Base-by-base conservation (phyloP, 2,888 invertebrate genomes). In the Oscheius sp. region DNA sequence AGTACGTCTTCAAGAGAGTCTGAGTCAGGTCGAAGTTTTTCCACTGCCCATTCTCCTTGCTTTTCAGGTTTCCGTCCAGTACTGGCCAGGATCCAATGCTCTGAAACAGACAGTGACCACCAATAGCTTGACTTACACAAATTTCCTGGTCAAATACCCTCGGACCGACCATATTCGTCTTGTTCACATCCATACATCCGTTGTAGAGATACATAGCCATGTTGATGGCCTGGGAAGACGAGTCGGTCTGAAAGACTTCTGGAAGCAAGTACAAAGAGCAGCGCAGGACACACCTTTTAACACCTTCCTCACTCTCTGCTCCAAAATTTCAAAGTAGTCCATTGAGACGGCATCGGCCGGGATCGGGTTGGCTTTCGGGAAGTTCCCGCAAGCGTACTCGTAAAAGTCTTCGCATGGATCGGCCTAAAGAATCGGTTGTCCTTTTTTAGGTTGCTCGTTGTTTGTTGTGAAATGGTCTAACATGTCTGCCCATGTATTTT, bases 121-220 rank as follows among this genome's bases (percentile, higher is more conserved):
- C 21, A n/a, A 11, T 29, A 65, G 9, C 1, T 2, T n/a, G 7
- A 51, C 68, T 21, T 51, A 80, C 80, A 65, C 81, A 75, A 58
- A 86, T 76, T 33, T 80, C 80, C n/a, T 81, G 77, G 47, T 84
- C 53, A 68, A 87, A 70, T 13, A 80, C 81, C 13, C 72, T 70
- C 13, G 84, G 76, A 66, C 85, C 86, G 48, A 75, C 74, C 32
- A 73, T 51, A 42, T 83, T 75, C 33, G 82, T 74, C n/a, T 74
- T 73, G 21, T 84, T 80, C 13, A 80, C 79, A 62, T 86, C 83
- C 82, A 88, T 84, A 70, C 88, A 88, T 0, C 79, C 79, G 1
- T 55, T 51, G 77, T 85, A 84, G 70, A 87, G 76, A 51, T 78
- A 78, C 58, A 85, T 84, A 50, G 86, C 79, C 32, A 79, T 79